Evolutionary conservation across 2,113 vertebrate species (phyloP), one percentile per base, ranked within the genome.

Genomic region (Aptenodytes forsteri): DNA sequence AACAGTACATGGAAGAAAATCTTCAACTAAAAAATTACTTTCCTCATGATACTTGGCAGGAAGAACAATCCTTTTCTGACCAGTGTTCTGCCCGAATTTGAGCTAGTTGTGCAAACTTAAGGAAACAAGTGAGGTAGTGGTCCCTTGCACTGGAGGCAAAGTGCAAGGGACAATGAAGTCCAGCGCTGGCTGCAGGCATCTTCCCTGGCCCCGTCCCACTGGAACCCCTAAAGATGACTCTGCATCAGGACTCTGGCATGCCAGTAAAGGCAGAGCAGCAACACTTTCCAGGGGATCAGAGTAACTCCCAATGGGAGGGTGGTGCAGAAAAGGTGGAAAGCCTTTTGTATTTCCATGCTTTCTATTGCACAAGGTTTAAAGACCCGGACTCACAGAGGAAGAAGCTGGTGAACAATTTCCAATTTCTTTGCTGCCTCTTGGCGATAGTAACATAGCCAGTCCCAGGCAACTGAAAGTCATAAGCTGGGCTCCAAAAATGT

Each of bases 311-410:
- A 0, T 8, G 27, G 75, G 54, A 77, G 83, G 27, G 6, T 30
- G 61, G 12, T 61, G 40, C 32, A 58, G 90, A 40, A 70, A 78
- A 87, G 25, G 36, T 38, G 22, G 59, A 25, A 69, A 83, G 49
- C 10, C 5, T 72, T 92, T 76, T 72, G 26, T 40, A 8, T 65
- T 69, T 36, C 7, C 6, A 6, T 0, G 2, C 29, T 82, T 85
- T 30, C 16, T 38, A 3, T 36, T 85, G 75, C 91, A 69, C 66
- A 29, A 62, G 58, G 30, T 86, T 76, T 52, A 27, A 80, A 56
- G 38, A 65, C 46, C 19, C 0, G 0, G 27, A 6, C 32, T 69
- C 22, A 2, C 1, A 13, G 78, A 47, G 65, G 69, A 71, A 71
- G 58, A 64, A 78, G 52, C 44, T 34, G 30, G n/a, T 50, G 56